Evolutionary conservation across 2,888 invertebrate genomes (phyloP), one percentile per base, ranked within the genome.

Genomic region (Entomobrya proxima): DNA sequence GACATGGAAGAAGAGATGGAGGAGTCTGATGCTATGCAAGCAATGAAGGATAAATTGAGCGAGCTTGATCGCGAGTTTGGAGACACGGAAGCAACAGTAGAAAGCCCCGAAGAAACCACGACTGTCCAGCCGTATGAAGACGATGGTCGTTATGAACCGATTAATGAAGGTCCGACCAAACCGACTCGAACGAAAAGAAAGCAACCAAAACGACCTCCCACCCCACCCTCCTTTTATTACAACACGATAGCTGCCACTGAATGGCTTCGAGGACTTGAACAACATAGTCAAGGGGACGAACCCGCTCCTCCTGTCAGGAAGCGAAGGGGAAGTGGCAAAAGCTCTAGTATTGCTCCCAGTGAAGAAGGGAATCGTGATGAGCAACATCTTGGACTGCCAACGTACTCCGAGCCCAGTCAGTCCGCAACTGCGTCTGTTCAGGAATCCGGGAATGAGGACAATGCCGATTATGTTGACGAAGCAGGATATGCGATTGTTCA

Each of bases 241-340:
- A 90, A 90, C 67, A 90, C 90, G 21, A 88, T 90, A 35, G 89
- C 89, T 11, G 90, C 84, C 2, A 90, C 89, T 67, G 90, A 90
- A 67, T 90, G 90, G 90, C 87, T 88, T 78, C 24, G 86, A 21
- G 87, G 87, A 11, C 32, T 88, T 7, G 89, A 89, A 67, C 80
- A 87, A 4, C 86, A 85, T 40, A 74, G 58, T 9, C 37, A 74
- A 30, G 37, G n/a, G 18, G 2, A 47, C 2, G 67, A 58, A 27
- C 86, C 87, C 3, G 50, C 67, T 11, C 69, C 40, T 1, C 88
- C 86, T 4, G 40, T 72, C 27, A 18, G 86, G 52, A 84, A 84
- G 21, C 79, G 86, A 37, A 78, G 85, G 21, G 86, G 72, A 61
- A 89, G 84, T 37, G 80, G 81, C 4, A 85, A 75, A 52, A 85